These are phyloP conservation scores for Albula goreensis DNA, from an alignment of 2,113 vertebrate genomes.

Conservation along the genomic window DNA sequence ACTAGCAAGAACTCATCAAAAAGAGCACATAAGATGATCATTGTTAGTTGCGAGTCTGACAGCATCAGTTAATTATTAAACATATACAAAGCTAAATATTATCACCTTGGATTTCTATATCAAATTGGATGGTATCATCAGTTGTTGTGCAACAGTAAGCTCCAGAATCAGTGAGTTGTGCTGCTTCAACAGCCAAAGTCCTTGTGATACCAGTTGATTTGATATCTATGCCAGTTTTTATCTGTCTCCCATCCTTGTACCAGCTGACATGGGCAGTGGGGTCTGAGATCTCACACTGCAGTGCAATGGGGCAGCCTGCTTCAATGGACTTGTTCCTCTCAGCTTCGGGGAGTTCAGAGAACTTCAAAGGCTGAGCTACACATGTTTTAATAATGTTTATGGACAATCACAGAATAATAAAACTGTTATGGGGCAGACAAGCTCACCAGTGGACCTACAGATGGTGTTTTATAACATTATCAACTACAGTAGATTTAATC, in stretches of 20 bases:
- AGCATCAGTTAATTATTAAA: too few relatives aligned
- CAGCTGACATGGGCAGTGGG: conserved; percentile 59
- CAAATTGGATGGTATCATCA: conserved; percentile 38
- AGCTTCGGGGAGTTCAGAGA: conserved; percentile 23
- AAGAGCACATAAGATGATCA: too few relatives aligned
- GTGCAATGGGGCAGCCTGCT: conserved; percentile 62
- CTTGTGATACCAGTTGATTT: conserved; percentile 55
- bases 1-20: too few relatives aligned
- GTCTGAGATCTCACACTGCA: conserved; percentile 70
- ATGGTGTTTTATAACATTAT: conserved; percentile 62
- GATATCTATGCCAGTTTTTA: conserved; percentile 61
- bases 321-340: conserved; percentile 39
- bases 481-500: conserved; percentile 48
- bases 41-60: too few relatives aligned
- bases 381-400: too few relatives aligned
- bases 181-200: conserved; percentile 57
- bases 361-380: background rate
- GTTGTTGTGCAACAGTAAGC: conserved; percentile 40
- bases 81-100: too few relatives aligned
- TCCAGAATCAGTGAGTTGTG: conserved; percentile 35
- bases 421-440: too few relatives aligned
- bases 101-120: background rate
- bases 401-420: too few relatives aligned
- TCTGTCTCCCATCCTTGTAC: conserved; percentile 65
- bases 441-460: conserved; percentile 27